Base-by-base conservation (phyloP, 2,888 invertebrate genomes). In the Phengaris arion region DNA sequence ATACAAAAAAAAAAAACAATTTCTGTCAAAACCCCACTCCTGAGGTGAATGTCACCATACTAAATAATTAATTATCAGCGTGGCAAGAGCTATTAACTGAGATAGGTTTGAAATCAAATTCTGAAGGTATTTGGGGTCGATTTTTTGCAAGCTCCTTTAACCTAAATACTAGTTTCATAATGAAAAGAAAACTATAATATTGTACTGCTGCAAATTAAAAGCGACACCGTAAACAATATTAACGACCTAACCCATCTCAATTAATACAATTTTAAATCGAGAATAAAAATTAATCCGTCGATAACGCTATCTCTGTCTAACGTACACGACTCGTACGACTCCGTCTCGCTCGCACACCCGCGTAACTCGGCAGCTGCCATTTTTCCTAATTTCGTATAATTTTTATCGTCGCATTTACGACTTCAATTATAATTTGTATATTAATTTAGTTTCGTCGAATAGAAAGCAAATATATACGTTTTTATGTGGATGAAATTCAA, bases 211-310 rank as follows among this genome's bases (percentile, higher is more conserved):
- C 13, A 13, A 64, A 35, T 64, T 64, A 13, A 69, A 69, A 35
- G 35, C 35, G 59, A 6, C 6, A 35, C 83, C 81, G 83, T 86
- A 85, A 89, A 89, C 85, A 87, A 86, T 85, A 85, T 86, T 85
- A 86, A 86, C 85, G 84, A 83, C 83, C 85, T 79, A 83, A 87
- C 85, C 87, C 88, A 48, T 87, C 88, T 79, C 83, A 85, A 64
- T 64, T 85, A 87, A 87, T 35, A 86, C 86, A 84, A 85, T 84
- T 87, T 88, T 89, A 86, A 88, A 87, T 85, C 84, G 82, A 84
- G 85, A 89, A 90, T 89, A 89, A 91, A 22, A 92, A 89, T 89
- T 89, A 91, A 90, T 91, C 81, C 82, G 82, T 64, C 35, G 64
- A 45, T 64, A 64, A 64, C 35, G 64, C 81, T 79, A 68, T 89